phyloP scores from a whole-genome alignment of 2,797 vertebrate species.

The Sciaenops ocellatus region DNA sequence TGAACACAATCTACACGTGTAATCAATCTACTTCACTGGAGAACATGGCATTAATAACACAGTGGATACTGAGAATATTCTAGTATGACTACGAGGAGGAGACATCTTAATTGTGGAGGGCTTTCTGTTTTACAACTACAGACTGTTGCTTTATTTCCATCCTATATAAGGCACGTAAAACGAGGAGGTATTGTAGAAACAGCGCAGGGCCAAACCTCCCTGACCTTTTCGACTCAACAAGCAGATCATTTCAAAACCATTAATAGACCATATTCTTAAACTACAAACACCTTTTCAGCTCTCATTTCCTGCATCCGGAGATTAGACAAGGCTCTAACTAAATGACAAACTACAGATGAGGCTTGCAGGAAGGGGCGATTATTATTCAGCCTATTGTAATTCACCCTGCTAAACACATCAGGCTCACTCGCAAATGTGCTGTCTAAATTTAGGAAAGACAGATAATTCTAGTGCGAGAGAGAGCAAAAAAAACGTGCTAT shows the following conservation, averaged over 20 bases:
- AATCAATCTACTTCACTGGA: background rate
- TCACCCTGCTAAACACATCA: background rate
- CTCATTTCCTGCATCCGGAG: background rate
- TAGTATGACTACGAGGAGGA: background rate
- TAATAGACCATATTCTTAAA: background rate
- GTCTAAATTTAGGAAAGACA: slow-evolving; percentile 17
- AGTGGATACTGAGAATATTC: background rate
- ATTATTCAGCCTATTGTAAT: slow-evolving; percentile 4
- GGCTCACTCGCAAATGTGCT: background rate
- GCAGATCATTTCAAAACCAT: background rate
- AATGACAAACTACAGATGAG: slow-evolving; percentile 10
- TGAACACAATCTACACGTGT: background rate
- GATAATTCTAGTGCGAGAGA: background rate
- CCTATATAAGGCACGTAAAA: background rate
- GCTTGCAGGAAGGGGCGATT: slow-evolving; percentile 3
- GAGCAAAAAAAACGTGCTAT: background rate
- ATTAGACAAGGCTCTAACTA: slow-evolving; percentile 4
- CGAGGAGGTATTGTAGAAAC: background rate
- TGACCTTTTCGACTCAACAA: background rate
- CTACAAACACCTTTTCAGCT: background rate
- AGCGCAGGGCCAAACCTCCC: background rate
- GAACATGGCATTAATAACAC: background rate
- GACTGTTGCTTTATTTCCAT: background rate
- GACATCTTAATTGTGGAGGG: background rate
- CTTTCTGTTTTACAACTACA: background rate